Percentiles rank a stretch among this genome's conserved stretches.
Evolutionary conservation across 2,797 vertebrate genomes (phyloP).

Genomic region (Danionella dracula): DNA sequence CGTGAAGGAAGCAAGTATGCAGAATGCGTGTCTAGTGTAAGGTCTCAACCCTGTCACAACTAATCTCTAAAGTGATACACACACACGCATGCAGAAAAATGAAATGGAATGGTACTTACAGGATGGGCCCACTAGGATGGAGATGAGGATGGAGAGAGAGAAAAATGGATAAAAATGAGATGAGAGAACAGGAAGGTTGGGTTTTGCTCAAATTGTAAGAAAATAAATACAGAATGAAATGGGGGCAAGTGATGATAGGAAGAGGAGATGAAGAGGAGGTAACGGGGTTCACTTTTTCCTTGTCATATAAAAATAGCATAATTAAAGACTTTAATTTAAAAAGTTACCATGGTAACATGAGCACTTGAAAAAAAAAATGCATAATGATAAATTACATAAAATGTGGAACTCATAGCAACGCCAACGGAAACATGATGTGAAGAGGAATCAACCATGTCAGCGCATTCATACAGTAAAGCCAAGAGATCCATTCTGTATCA

Average conservation of each 20-base stretch:
- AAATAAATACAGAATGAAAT: slow-evolving; percentile 2
- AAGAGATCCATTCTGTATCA: background rate
- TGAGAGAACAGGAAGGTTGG: slow-evolving; percentile 32
- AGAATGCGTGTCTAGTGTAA: background rate
- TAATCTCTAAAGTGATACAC: slow-evolving; percentile 29
- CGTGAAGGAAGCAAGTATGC: background rate
- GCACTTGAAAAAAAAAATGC: no score
- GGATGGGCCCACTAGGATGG: slow-evolving; percentile 69
- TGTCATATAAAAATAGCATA: no score
- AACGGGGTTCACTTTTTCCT: no score
- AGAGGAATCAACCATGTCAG: background rate
- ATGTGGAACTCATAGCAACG: no score
- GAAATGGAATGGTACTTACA: slow-evolving; percentile 83
- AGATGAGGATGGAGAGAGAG: slow-evolving; percentile 35
- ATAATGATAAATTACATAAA: no score
- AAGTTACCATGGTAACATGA: no score
- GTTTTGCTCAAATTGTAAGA: slow-evolving; percentile 18
- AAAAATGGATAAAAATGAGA: slow-evolving; percentile 50
- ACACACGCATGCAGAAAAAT: slow-evolving; percentile 50
- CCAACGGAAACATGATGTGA: background rate
- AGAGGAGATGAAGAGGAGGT: background rate
- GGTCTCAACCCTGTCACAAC: slow-evolving; percentile 25
- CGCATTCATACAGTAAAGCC: background rate
- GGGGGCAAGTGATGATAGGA: background rate
- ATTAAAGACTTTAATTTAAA: no score